Base-by-base conservation (phyloP, 1,140 invertebrate genomes). In the Periplaneta americana region DNA sequence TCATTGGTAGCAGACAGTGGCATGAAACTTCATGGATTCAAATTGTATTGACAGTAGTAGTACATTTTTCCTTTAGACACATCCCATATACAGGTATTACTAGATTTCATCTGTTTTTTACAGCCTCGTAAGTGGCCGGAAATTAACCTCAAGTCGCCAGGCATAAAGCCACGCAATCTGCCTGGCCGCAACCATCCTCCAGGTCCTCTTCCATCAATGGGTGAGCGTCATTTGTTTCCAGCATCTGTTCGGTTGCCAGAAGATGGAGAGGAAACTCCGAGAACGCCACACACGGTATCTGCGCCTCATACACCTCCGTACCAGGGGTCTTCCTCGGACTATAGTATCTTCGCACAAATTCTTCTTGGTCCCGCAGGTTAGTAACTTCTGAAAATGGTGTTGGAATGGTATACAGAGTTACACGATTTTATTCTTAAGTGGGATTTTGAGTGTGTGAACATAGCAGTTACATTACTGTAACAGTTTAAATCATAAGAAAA, bases 121-220 rank as follows among this genome's bases (percentile, higher is more conserved):
- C 84, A 96, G 95, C 92, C 95, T 2, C 92, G 96, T 39, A 94
- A 94, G 87, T 97, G 96, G 94, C 96, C 96, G 4, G 93, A 96
- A 77, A 90, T 97, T 82, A 93, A 93, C 82, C 87, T 98, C 76
- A 98, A 98, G 87, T 96, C 95, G 75, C 96, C 96, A 0, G 96
- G 97, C 57, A 97, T 97, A 79, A 97, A 98, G 87, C 93, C 95
- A 1, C 90, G 92, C 57, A 91, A 92, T 83, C 85, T 91, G 18
- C 90, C 91, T 81, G 89, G 85, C 66, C 86, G 87, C 48, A 85
- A 87, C 77, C 88, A 89, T 75, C 87, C 90, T 33, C 88, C 89
- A n/a, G 86, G 87, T 57, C 86, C 88, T 33, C 84, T 89, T 75
- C 85, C 85, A 34, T 85, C 85, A 83, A 80, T 85, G 83, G 79